These are phyloP conservation scores for Engystomops pustulosus DNA, from an alignment of 2,113 vertebrate species.

Conservation along the genomic window DNA sequence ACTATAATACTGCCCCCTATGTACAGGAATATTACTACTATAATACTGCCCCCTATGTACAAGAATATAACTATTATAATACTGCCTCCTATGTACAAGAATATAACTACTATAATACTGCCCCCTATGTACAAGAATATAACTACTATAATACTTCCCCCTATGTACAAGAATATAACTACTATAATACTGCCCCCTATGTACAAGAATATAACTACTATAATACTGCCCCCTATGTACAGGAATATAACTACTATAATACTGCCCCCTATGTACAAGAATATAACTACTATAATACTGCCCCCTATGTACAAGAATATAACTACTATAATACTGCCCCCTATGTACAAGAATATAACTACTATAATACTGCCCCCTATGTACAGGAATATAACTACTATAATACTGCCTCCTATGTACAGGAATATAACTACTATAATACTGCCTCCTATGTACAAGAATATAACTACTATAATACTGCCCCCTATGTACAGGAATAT, in stretches of 20 bases:
- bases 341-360: neutral
- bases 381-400: too few relatives aligned
- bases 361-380: neutral
- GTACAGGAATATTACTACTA: neutral
- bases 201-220: conserved; percentile 17
- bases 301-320: neutral
- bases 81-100: neutral
- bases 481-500: neutral
- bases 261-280: neutral
- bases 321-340: conserved; percentile 8
- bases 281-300: neutral
- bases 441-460: conserved; percentile 1
- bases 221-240: neutral
- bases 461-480: conserved; percentile 16
- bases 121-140: too few relatives aligned
- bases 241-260: neutral
- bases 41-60: neutral
- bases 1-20: neutral
- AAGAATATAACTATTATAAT: conserved; percentile 17
- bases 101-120: neutral
- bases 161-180: too few relatives aligned
- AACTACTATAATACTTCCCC: too few relatives aligned
- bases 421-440: neutral
- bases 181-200: neutral
- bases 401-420: too few relatives aligned